Evolutionary conservation across 2,113 vertebrate species (phyloP).

Genomic region (Conger conger): DNA sequence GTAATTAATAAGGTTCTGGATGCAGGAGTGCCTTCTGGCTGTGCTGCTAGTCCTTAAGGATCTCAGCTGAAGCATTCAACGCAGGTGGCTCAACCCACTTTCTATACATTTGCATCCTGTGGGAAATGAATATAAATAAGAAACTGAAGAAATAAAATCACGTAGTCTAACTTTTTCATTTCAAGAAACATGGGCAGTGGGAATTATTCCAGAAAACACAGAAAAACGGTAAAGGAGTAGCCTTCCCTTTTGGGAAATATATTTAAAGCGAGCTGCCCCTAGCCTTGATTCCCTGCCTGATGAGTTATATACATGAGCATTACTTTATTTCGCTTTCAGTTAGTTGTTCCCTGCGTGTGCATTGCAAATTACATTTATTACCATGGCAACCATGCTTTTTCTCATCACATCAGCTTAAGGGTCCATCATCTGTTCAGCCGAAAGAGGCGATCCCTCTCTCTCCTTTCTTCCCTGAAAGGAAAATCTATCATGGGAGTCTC

Average conservation of each 20-base stretch:
- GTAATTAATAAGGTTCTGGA: not conserved
- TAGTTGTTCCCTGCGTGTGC: not conserved
- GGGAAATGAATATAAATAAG: not conserved
- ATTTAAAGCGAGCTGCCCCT: not conserved
- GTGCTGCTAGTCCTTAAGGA: not conserved
- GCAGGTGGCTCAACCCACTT: not conserved
- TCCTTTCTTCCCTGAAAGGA: not conserved
- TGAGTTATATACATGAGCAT: not conserved
- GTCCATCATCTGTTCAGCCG: constrained; percentile 4
- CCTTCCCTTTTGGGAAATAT: not conserved
- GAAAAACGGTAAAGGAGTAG: not conserved
- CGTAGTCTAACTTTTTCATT: not conserved
- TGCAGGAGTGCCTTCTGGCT: not conserved
- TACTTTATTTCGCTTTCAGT: not conserved
- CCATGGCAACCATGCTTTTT: not conserved
- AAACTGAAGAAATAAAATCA: not conserved
- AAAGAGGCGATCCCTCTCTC: not conserved
- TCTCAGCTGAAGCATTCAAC: not conserved
- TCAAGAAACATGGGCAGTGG: not conserved
- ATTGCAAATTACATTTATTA: not conserved
- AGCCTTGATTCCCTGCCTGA: not conserved
- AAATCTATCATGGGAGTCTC: not conserved
- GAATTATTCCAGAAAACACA: not conserved
- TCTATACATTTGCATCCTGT: not conserved
- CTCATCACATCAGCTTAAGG: not conserved